These are phyloP conservation scores for Bubo bubo DNA, from an alignment of 2,113 vertebrate genomes.

Conservation along the genomic window DNA sequence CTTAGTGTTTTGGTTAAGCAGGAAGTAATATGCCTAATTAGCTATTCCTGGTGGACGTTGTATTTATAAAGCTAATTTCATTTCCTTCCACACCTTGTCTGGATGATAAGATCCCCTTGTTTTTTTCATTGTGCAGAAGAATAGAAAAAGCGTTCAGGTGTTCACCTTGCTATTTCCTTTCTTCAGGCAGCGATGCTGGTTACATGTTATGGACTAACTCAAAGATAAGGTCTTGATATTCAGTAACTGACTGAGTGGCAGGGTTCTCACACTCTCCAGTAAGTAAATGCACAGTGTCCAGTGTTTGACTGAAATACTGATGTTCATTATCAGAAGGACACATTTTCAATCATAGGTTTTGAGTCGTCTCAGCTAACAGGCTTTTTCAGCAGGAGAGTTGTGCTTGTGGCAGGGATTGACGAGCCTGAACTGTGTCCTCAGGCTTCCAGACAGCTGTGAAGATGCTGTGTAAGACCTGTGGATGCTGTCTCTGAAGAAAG, in stretches of 20 bases:
- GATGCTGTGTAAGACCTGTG: neutral
- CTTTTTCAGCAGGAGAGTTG: neutral
- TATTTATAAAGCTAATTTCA: neutral
- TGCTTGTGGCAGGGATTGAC: neutral
- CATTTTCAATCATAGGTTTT: neutral
- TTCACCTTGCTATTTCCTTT: neutral
- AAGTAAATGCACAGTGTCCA: neutral
- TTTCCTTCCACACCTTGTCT: neutral
- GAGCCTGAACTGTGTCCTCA: neutral
- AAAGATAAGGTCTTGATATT: neutral
- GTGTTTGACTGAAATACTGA: neutral
- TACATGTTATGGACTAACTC: neutral
- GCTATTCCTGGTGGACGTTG: neutral
- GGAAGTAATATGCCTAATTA: neutral
- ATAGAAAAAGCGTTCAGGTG: neutral
- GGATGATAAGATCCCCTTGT: neutral
- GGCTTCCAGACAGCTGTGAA: neutral
- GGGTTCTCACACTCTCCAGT: neutral
- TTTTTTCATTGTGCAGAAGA: neutral
- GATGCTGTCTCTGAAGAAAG: neutral
- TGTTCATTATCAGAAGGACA: neutral
- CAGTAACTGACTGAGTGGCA: neutral
- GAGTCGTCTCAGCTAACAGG: neutral
- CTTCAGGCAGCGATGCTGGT: neutral
- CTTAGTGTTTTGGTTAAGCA: neutral